Conservation (phyloP, 2,113 vertebrate species). For the Hippocampus zosterae region DNA sequence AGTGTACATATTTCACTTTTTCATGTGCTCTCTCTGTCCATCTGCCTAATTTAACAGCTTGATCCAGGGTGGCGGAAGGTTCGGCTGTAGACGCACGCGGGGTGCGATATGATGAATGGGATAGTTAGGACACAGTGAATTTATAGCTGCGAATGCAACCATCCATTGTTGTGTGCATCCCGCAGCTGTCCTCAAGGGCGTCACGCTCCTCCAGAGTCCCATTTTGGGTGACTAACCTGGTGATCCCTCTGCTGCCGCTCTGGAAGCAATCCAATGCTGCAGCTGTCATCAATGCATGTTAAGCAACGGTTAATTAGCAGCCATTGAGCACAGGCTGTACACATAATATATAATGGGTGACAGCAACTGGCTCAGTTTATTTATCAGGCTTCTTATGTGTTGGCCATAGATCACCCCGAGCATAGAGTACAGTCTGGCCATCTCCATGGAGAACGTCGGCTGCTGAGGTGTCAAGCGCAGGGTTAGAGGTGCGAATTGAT, state of each 20-base stretch:
- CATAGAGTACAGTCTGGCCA: background rate
- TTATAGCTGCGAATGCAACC: conserved; percentile 63
- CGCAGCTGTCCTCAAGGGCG: conserved; percentile 66
- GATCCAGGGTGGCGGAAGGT: conserved; percentile 33
- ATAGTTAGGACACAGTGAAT: conserved; percentile 66
- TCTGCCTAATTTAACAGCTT: conserved; percentile 54
- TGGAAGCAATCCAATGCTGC: conserved; percentile 8
- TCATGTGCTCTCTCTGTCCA: conserved; percentile 39
- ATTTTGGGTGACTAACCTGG: conserved; percentile 20
- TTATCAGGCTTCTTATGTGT: conserved; percentile 56
- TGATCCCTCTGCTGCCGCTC: conserved; percentile 21
- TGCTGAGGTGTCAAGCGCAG: conserved; percentile 25
- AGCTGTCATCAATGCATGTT: background rate
- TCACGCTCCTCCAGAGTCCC: conserved; percentile 31
- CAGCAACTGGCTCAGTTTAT: conserved; percentile 34
- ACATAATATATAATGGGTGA: conserved; percentile 54
- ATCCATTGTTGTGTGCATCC: conserved; percentile 58
- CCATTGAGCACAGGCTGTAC: conserved; percentile 51
- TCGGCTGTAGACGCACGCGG: conserved; percentile 15
- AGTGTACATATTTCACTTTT: conserved; percentile 15
- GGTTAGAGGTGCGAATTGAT: conserved; percentile 7
- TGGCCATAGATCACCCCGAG: conserved; percentile 59
- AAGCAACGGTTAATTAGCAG: conserved; percentile 38
- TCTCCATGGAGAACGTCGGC: conserved; percentile 29
- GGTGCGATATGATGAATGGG: conserved; percentile 66